These are phyloP conservation scores for Pseudochirops corinnae DNA, from an alignment of 2,797 vertebrate genomes.

Conservation along the genomic window DNA sequence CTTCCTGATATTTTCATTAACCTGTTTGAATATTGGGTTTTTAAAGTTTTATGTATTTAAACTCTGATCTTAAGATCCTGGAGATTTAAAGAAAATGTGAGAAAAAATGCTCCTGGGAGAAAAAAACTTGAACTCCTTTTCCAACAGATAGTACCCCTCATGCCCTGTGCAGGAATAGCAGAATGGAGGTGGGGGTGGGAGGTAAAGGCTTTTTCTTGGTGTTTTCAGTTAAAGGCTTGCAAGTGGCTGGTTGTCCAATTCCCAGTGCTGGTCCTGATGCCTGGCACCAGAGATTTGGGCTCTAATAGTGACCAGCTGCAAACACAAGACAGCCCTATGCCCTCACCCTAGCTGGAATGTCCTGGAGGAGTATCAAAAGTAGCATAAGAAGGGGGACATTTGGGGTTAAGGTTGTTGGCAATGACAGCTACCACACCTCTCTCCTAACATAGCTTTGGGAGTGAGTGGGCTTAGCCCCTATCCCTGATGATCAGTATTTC, in stretches of 20 bases:
- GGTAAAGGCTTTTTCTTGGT: background rate
- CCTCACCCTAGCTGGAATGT: background rate
- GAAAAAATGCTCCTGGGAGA: background rate
- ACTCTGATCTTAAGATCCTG: background rate
- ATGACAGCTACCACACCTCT: background rate
- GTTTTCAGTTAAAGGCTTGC: background rate
- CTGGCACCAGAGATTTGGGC: background rate
- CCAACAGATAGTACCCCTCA: background rate
- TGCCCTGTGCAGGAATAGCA: background rate
- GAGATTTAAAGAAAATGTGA: background rate
- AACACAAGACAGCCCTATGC: background rate
- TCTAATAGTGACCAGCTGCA: background rate
- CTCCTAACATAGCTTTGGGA: background rate
- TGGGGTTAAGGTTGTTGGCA: background rate
- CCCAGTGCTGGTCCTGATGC: background rate
- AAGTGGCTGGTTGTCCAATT: background rate
- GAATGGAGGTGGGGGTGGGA: background rate
- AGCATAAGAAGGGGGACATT: background rate
- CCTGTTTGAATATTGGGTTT: background rate
- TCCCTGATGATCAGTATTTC: background rate
- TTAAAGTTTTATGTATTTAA: background rate
- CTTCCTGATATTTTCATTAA: background rate
- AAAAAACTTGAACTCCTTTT: background rate
- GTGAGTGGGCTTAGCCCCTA: background rate
- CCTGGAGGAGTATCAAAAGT: background rate